phyloP scores from a whole-genome alignment of 2,888 invertebrate genomes.

The Phortica okadai region DNA sequence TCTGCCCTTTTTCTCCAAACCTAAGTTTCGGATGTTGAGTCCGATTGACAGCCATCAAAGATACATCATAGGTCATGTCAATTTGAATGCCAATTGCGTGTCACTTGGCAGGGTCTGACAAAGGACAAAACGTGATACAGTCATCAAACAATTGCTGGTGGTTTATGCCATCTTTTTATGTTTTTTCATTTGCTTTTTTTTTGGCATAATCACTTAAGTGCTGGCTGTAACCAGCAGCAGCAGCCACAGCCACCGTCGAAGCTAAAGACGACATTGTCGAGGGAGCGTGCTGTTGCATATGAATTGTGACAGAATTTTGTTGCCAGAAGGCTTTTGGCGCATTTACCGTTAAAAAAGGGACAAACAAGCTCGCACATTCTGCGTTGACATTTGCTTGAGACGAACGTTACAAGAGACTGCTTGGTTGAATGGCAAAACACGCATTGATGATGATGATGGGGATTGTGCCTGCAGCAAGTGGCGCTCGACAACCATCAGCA shows the following conservation, averaged over 20 bases:
- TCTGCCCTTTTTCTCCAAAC: not conserved
- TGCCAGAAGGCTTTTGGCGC: slow-evolving; percentile 10
- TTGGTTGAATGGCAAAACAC: not conserved
- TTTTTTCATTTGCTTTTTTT: not conserved
- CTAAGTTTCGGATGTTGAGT: not conserved
- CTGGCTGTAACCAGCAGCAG: slow-evolving; percentile 22
- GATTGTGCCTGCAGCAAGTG: slow-evolving; percentile 10
- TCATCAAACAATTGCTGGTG: slow-evolving; percentile 19
- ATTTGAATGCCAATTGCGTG: slow-evolving; percentile 31
- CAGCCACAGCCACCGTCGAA: not conserved
- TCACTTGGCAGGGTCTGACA: slow-evolving; percentile 9
- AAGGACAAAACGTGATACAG: slow-evolving; percentile 4
- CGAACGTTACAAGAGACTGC: not conserved
- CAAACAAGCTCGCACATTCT: not conserved
- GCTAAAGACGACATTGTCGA: slow-evolving; percentile 43
- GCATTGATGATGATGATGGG: not conserved
- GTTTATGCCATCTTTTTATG: not conserved
- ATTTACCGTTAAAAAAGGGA: not conserved
- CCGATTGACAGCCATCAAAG: slow-evolving; percentile 31
- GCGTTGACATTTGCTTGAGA: slow-evolving; percentile 7
- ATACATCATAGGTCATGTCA: slow-evolving; percentile 27
- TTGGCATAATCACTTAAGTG: slow-evolving; percentile 54
- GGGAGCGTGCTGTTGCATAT: slow-evolving; percentile 56
- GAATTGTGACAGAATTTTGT: slow-evolving; percentile 47
- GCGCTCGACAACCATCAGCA: not conserved